Base-by-base conservation (phyloP, 1,140 invertebrate species). In the Cheumatopsyche charites region DNA sequence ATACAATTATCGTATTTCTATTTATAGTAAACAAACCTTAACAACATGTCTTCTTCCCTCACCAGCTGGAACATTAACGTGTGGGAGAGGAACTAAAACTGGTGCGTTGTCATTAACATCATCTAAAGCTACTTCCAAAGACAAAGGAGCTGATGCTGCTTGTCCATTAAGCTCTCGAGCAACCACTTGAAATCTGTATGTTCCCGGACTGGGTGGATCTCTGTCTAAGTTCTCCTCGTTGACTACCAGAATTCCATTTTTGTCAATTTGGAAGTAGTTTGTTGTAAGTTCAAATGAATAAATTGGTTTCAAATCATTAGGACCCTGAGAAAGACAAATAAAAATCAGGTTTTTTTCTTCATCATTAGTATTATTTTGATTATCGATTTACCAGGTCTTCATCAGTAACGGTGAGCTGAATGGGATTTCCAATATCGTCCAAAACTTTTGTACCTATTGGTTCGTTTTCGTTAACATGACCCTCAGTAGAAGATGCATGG, bases 91-190 rank as follows among this genome's bases (percentile, higher is more conserved):
- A 0, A 90, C 88, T 73, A 95, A 84, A 66, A 89, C 83, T 0
- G 93, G 93, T 0, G 91, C 87, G 81, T 95, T 95, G 77, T 95
- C 94, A 78, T 95, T 96, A 5, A 94, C 88, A 79, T 95, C 93
- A 52, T 91, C 87, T 21, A 95, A 80, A 29, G 89, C 87, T 0
- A 96, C 93, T 0, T 90, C 88, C 15, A 96, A 82, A 0, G 92
- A 92, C 3, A 92, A 81, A 0, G 94, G 94, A 12, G 92, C 87
- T 72, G 92, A 94, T 5, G 92, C 93, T 0, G 91, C 92, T 42
- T 88, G 87, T 0, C 91, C 91, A 13, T 85, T 88, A 67, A 89
- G 88, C 81, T 95, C 93, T 13, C 94, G 82, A 1, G 93, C 94
- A 1, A 95, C 92, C 11, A 89, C 82, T 77, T 83, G 82, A 55